Evolutionary conservation across 2,797 vertebrate genomes (phyloP).

Genomic region (Pangasius macronema): DNA sequence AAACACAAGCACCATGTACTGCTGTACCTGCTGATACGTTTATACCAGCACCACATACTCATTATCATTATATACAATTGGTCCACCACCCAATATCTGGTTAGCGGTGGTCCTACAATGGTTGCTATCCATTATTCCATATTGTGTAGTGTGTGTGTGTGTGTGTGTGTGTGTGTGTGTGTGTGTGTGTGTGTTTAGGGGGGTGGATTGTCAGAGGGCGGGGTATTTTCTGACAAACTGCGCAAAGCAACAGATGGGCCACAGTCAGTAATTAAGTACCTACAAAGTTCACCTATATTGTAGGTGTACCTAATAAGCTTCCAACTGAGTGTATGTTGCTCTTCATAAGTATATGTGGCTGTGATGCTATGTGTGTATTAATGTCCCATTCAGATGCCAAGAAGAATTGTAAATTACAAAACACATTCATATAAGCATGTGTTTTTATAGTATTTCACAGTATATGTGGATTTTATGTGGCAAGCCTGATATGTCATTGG

Average conservation of each 20-base stretch:
- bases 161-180: neutral
- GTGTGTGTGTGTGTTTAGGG: neutral
- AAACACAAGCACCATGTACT: neutral
- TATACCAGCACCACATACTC: neutral
- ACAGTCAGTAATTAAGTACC: conserved; percentile 22
- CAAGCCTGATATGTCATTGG: neutral
- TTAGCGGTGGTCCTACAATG: neutral
- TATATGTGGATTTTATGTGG: neutral
- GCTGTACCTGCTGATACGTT: neutral
- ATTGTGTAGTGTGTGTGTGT: neutral
- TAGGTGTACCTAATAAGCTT: conserved; percentile 2
- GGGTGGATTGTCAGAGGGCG: neutral
- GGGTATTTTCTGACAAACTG: neutral
- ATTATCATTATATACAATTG: neutral
- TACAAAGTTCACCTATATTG: neutral
- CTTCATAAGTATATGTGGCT: neutral
- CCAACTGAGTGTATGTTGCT: conserved; percentile 9
- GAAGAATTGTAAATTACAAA: neutral
- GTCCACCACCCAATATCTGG: neutral
- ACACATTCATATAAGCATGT: neutral
- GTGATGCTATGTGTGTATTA: neutral
- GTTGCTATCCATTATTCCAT: neutral
- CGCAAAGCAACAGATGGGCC: conserved; percentile 14
- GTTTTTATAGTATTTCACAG: neutral
- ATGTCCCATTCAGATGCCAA: neutral